A percentile compares a stretch with the other conserved stretches of the same genome.
phyloP scores from a whole-genome alignment of 2,888 invertebrate species.

The Timema cristinae region DNA sequence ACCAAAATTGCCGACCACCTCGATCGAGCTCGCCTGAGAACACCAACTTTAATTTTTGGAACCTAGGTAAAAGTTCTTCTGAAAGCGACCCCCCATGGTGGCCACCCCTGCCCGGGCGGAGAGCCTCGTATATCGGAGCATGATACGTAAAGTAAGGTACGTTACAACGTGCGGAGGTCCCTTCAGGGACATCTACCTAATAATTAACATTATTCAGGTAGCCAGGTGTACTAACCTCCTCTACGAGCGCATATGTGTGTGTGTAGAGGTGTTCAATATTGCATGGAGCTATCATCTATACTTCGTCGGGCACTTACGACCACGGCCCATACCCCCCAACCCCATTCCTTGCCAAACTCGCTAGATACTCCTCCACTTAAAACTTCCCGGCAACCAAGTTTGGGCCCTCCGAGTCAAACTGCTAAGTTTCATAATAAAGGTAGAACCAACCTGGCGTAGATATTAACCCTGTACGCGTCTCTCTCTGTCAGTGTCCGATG shows the following conservation, averaged over 20 bases:
- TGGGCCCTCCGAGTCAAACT: not conserved
- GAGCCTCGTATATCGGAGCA: slow-evolving; percentile 3
- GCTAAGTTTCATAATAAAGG: slow-evolving; percentile 9
- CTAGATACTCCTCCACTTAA: not conserved
- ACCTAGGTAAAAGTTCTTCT: too few species aligned
- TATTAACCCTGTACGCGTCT: too few species aligned
- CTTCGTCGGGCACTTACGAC: not conserved
- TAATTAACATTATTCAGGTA: slow-evolving; percentile 13
- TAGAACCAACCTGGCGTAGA: too few species aligned
- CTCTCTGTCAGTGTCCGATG: too few species aligned
- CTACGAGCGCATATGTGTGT: not conserved
- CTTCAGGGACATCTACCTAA: slow-evolving; percentile 6
- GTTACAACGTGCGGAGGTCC: not conserved
- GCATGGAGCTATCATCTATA: slow-evolving; percentile 11
- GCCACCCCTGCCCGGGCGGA: not conserved
- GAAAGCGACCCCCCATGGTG: too few species aligned
- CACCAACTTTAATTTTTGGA: too few species aligned
- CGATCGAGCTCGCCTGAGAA: too few species aligned
- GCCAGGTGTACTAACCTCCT: not conserved
- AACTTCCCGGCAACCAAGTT: slow-evolving; percentile 10
- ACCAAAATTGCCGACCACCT: too few species aligned
- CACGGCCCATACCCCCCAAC: not conserved
- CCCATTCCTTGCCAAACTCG: too few species aligned
- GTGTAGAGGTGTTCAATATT: not conserved
- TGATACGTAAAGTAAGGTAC: not conserved